Conservation (phyloP, 92 coral and sea anemone genomes). For the Parazoanthus swiftii region DNA sequence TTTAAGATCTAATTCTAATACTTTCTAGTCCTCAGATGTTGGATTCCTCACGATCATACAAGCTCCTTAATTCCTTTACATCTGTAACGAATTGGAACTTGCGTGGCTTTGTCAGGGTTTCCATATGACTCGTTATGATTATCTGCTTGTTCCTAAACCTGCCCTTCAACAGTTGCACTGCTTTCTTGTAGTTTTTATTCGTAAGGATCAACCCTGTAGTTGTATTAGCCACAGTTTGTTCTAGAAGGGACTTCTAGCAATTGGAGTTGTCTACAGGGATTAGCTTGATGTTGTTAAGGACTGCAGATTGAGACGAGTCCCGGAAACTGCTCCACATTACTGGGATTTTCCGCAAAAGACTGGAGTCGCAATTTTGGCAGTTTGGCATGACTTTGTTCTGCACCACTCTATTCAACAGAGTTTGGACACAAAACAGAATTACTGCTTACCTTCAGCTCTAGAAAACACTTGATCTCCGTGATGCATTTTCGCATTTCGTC, state of each 20-base stretch:
- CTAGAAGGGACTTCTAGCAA: neutral
- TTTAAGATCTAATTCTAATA: slow-evolving; percentile 35
- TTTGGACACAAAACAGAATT: no score
- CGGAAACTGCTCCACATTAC: slow-evolving; percentile 28
- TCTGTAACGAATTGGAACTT: neutral
- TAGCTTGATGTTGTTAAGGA: slow-evolving; percentile 6
- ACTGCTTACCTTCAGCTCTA: no score
- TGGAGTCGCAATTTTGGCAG: slow-evolving; percentile 6
- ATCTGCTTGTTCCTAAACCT: neutral
- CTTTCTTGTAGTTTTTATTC: neutral
- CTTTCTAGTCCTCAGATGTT: slow-evolving; percentile 48
- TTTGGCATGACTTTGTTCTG: slow-evolving; percentile 14
- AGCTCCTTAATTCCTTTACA: neutral
- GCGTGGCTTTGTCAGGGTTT: neutral
- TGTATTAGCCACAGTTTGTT: neutral
- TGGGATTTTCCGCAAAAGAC: slow-evolving; percentile 33
- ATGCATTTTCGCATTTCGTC: no score
- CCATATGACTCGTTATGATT: slow-evolving; percentile 6
- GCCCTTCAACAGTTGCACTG: neutral
- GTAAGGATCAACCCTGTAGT: slow-evolving; percentile 4
- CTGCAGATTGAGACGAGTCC: slow-evolving; percentile 32
- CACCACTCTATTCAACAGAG: no score
- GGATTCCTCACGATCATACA: neutral
- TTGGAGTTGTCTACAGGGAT: slow-evolving; percentile 6
- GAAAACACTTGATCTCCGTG: no score